phyloP scores from a whole-genome alignment of 2,888 invertebrate species.

The Aproaerema taeniolella region DNA sequence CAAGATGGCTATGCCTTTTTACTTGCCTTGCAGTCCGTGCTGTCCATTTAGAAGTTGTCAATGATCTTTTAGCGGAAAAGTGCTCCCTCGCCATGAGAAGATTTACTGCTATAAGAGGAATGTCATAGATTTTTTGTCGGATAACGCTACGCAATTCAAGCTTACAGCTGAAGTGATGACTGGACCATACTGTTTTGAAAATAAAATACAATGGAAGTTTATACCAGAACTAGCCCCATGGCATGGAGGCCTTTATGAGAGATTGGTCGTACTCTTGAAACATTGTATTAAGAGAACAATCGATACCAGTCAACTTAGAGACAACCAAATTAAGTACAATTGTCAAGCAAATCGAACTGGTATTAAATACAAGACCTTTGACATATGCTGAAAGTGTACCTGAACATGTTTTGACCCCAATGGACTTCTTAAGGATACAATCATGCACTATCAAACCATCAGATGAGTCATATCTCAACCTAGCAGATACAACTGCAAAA shows the following conservation, averaged over 20 bases:
- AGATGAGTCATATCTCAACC: background rate
- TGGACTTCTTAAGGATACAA: slow-evolving; percentile 14
- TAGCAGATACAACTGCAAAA: slow-evolving; percentile 14
- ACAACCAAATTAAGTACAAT: slow-evolving; percentile 12
- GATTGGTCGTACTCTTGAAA: no score
- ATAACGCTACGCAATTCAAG: no score
- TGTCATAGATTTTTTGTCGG: slow-evolving; percentile 13
- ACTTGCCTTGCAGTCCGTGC: no score
- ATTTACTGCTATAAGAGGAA: slow-evolving; percentile 12
- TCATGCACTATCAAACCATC: background rate
- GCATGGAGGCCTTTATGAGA: no score
- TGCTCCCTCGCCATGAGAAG: slow-evolving; percentile 12
- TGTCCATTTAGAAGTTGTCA: no score
- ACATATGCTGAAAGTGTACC: slow-evolving; percentile 11
- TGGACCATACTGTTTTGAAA: no score
- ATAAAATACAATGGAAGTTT: no score
- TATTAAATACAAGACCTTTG: slow-evolving; percentile 15
- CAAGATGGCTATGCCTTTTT: slow-evolving; percentile 8
- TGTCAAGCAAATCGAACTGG: slow-evolving; percentile 17
- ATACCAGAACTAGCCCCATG: no score
- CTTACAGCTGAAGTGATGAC: no score
- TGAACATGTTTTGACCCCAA: slow-evolving; percentile 12
- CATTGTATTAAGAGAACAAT: no score
- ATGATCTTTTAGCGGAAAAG: slow-evolving; percentile 6
- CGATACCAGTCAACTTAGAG: no score